Evolutionary conservation across 1,140 invertebrate species (phyloP).

Genomic region (Bombus terrestris): DNA sequence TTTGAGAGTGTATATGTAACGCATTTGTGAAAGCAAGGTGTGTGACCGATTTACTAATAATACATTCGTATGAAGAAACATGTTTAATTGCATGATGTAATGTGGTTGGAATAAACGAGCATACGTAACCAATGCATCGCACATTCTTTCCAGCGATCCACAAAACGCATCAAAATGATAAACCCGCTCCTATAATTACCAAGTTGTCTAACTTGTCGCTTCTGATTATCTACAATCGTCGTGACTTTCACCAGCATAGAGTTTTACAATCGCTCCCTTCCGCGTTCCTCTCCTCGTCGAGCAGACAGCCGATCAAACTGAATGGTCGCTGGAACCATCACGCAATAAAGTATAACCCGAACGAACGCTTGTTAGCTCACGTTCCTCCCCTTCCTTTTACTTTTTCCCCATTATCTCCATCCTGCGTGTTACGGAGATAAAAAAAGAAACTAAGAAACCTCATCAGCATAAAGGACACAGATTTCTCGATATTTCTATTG

Average conservation of each 20-base stretch:
- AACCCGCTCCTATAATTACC: neutral
- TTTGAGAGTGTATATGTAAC: neutral
- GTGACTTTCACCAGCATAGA: neutral
- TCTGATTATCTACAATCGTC: neutral
- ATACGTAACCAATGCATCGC: neutral
- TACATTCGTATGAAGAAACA: neutral
- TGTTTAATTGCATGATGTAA: slow-evolving; percentile 26
- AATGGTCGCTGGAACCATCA: slow-evolving; percentile 42
- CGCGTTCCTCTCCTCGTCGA: neutral
- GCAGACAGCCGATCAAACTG: neutral
- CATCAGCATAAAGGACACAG: neutral
- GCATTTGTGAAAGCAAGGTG: neutral
- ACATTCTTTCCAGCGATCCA: neutral
- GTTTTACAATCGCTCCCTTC: neutral
- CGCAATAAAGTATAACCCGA: slow-evolving; percentile 48
- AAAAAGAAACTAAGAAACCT: neutral
- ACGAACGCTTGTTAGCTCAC: slow-evolving; percentile 2
- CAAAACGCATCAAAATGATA: neutral
- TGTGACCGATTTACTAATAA: slow-evolving; percentile 18
- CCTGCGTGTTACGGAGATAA: neutral
- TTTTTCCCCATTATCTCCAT: neutral
- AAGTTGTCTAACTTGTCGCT: neutral
- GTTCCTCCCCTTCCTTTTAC: too few species aligned
- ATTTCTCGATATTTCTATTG: neutral
- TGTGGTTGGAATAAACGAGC: slow-evolving; percentile 22